Evolutionary conservation across 35 echinoderm and acorn worm genomes (phyloP), one percentile per base, ranked within the genome.

Genomic region (Anneissia japonica): DNA sequence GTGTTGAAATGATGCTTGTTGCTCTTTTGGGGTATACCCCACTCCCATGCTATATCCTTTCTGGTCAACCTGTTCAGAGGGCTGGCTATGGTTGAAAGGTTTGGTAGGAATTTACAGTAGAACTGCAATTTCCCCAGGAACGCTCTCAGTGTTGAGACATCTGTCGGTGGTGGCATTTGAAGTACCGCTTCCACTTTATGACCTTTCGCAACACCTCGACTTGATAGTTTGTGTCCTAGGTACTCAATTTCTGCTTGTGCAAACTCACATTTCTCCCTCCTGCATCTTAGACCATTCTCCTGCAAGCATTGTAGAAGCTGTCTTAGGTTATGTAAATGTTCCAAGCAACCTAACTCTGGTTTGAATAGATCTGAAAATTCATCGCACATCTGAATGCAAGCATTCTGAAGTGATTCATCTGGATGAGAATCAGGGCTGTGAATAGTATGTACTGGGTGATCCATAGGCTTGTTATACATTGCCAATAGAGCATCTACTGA

Each of bases 81-180:
- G 0, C 86, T 73, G 1, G 91, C 19, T 55, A 79, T 10, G 9
- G 90, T 81, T 17, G 94, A 97, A 10, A 97, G 38, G 80, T 92
- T 92, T 14, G 37, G 83, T 38, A 96, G 7, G 35, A 97, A 92
- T 38, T 89, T 89, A 37, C 79, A 83, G 37, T 92, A 92, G 74
- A 92, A 92, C 73, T 97, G 89, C 9, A 97, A 0, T 39, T 90
- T 31, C 13, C 87, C 90, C 14, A 92, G 43, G 56, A 75, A 92
- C 19, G 94, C 84, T 74, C 74, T 91, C 56, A 91, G 33, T 73
- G 88, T 90, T 33, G 77, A 74, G 35, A 86, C 46, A 32, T 91
- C 85, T 46, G 23, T 31, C 6, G 93, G 85, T 38, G 35, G 72
- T 43, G 85, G 56, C 37, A 38, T 43, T 39, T 88, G 45, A 29